These are phyloP conservation scores for Micromesistius poutassou DNA, from an alignment of 2,797 vertebrate species.

Conservation along the genomic window DNA sequence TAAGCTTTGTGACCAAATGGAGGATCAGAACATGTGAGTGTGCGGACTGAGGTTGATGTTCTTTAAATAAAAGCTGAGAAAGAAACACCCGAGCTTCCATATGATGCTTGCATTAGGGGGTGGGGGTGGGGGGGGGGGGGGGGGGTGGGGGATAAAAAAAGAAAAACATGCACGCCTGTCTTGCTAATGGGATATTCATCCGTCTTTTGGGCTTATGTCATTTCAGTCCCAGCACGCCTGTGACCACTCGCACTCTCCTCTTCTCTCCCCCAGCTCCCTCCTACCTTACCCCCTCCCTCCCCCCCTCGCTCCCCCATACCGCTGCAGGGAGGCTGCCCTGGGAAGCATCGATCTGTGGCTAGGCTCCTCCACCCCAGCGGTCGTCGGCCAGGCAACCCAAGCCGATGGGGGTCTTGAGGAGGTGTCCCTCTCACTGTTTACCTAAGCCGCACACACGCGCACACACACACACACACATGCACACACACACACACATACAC, in stretches of 20 bases:
- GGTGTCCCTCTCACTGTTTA: constrained; percentile 55
- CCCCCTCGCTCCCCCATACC: neutral
- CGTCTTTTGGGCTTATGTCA: constrained; percentile 73
- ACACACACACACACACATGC: constrained; percentile 10
- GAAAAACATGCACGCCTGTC: constrained; percentile 59
- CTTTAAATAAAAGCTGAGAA: neutral
- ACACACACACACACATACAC: constrained; percentile 9
- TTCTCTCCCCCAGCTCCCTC: neutral
- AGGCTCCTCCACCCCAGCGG: constrained; percentile 69
- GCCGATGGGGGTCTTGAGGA: constrained; percentile 69
- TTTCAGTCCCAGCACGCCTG: constrained; percentile 68
- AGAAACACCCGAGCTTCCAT: constrained; percentile 63
- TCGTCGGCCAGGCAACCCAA: constrained; percentile 74
- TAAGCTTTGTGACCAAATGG: constrained; percentile 27
- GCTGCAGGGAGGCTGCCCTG: neutral
- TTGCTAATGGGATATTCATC: constrained; percentile 79
- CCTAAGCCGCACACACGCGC: constrained; percentile 2
- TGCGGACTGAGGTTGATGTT: constrained; percentile 12
- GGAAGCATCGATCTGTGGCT: constrained; percentile 76
- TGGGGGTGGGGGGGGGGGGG: neutral
- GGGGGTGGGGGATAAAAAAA: constrained; percentile 12
- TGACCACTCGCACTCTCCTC: constrained; percentile 61
- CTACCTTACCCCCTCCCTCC: no score
- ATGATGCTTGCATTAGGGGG: constrained; percentile 40
- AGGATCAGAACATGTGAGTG: constrained; percentile 38